Evolutionary conservation across 2,797 vertebrate genomes (phyloP).

Genomic region (Rhinogobio ventralis): DNA sequence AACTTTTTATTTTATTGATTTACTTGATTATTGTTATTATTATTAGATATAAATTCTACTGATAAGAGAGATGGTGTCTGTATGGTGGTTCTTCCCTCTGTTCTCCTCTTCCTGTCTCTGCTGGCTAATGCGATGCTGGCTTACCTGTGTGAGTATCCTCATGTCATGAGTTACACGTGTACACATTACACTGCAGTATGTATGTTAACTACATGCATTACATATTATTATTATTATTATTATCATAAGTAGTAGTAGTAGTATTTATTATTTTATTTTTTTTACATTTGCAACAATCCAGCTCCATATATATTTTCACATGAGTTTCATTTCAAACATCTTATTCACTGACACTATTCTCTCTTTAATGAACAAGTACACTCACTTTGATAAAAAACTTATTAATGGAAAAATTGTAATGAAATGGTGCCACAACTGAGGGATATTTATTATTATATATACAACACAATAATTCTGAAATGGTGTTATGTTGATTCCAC

Average conservation of each 20-base stretch:
- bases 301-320: not conserved
- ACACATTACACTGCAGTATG: not conserved
- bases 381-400: not conserved
- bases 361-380: not conserved
- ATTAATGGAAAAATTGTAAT: no score
- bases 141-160: slow-evolving; percentile 43
- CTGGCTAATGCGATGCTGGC: slow-evolving; percentile 1
- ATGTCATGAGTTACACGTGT: not conserved
- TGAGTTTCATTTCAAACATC: not conserved
- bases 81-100: not conserved
- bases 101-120: slow-evolving; percentile 28
- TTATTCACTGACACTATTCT: not conserved
- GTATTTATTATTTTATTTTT: not conserved
- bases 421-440: not conserved
- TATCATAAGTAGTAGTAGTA: not conserved
- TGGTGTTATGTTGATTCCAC: not conserved
- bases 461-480: not conserved
- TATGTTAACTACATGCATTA: not conserved
- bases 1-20: not conserved
- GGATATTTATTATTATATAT: no score
- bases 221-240: not conserved
- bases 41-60: not conserved
- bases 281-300: not conserved
- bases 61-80: not conserved
- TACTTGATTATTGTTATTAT: not conserved